Base-by-base conservation (phyloP, 1,140 invertebrate genomes). In the Hylaeus volcanicus region DNA sequence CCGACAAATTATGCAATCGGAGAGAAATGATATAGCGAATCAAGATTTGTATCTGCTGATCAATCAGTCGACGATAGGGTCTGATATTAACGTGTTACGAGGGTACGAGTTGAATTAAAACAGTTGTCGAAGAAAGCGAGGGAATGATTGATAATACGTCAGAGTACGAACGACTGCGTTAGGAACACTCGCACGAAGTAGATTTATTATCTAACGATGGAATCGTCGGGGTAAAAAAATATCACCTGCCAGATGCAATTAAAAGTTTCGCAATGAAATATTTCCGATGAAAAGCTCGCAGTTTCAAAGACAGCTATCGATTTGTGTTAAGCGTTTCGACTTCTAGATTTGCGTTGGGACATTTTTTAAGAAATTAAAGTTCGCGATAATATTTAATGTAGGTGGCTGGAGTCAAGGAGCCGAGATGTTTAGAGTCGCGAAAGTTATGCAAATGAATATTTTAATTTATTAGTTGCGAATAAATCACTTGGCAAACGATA, bases 141-240 rank as follows among this genome's bases (percentile, higher is more conserved):
- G 61, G 74, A 55, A 72, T 85, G 83, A 86, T 86, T 81, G 77
- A 88, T 84, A 83, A 84, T 78, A 71, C 41, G 61, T 43, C 60
- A 39, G n/a, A 6, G 43, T n/a, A 82, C 15, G 77, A 82, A 74
- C 69, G 71, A 82, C 70, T 53, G 65, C 39, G 81, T 82, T 56
- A n/a, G 76, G 45, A 68, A 55, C 68, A 41, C 56, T 77, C 64
- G 60, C 60, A 84, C 75, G 53, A 72, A 76, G 39, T 39, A 45
- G 65, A n/a, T 65, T 68, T 68, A 48, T 37, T 15, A 8, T 39
- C 12, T 4, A 15, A 41, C 26, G 61, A 48, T 56, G 2, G 56
- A 65, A 41, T 60, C n/a, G 39, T 39, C 58, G 37, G 39, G 56
- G 69, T 48, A 8, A 37, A 68, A 61, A 55, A 72, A 69, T 55